phyloP scores from a whole-genome alignment of 2,888 invertebrate species.

The Erebia aethiops region DNA sequence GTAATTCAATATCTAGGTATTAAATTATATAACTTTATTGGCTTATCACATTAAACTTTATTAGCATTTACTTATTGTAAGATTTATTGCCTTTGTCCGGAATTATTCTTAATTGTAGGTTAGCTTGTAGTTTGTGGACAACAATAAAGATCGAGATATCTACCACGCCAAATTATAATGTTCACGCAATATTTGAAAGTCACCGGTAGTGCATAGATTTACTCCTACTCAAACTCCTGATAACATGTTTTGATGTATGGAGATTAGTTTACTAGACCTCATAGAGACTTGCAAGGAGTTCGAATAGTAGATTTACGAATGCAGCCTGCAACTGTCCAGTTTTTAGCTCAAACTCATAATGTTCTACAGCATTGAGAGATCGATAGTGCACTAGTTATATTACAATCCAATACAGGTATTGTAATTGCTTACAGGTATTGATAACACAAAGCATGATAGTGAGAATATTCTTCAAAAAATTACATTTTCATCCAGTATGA shows the following conservation, averaged over 20 bases:
- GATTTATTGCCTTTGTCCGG: slow-evolving; percentile 21
- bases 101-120: slow-evolving; percentile 25
- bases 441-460: no score
- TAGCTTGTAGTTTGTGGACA: slow-evolving; percentile 23
- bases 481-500: no score
- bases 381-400: no score
- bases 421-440: no score
- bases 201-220: slow-evolving; percentile 50
- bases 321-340: no score
- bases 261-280: neutral
- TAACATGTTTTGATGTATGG: neutral
- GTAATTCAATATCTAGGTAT: neutral
- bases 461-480: no score
- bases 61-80: slow-evolving; percentile 17
- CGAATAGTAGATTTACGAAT: no score
- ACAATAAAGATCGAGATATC: slow-evolving; percentile 43
- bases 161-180: slow-evolving; percentile 59
- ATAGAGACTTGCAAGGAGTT: no score
- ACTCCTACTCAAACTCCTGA: slow-evolving; percentile 39
- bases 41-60: slow-evolving; percentile 16
- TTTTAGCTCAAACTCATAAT: no score
- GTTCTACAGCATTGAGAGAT: no score
- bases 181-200: slow-evolving; percentile 81
- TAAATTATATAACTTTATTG: slow-evolving; percentile 15
- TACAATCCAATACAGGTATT: no score